Conservation (phyloP, 2,797 vertebrate genomes). For the Phylloscopus collybita region DNA sequence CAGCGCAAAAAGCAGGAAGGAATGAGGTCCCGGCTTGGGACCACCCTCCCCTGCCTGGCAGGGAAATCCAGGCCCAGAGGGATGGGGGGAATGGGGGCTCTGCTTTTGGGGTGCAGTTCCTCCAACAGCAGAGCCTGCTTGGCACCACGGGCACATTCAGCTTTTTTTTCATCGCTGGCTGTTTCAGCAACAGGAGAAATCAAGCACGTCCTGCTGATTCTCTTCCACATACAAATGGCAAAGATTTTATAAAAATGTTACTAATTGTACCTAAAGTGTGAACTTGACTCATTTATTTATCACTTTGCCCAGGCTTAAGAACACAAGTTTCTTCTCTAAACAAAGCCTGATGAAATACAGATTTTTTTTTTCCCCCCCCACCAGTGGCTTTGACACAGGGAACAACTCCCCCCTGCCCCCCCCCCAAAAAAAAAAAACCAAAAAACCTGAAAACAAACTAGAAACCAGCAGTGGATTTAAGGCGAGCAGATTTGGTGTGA, state of each 20-base stretch:
- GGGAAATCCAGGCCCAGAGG: rapidly evolving
- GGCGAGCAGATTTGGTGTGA: slow-evolving; percentile 83
- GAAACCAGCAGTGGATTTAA: slow-evolving; percentile 86
- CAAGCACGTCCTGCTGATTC: background rate
- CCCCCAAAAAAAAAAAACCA: background rate
- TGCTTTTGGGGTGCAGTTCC: background rate
- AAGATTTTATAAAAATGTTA: background rate
- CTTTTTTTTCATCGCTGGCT: background rate
- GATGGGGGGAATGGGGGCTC: rapidly evolving
- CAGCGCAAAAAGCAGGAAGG: background rate
- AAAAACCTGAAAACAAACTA: slow-evolving; percentile 77
- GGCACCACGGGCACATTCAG: background rate
- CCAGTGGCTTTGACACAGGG: background rate
- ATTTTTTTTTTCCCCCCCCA: background rate
- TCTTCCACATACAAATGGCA: background rate
- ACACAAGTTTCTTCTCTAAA: slow-evolving; percentile 61
- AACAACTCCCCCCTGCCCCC: slow-evolving; percentile 66
- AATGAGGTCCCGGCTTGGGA: background rate
- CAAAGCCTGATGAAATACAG: slow-evolving; percentile 42
- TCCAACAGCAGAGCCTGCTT: background rate
- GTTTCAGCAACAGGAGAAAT: background rate
- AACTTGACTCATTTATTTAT: slow-evolving; percentile 1
- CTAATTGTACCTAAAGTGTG: slow-evolving; percentile 44
- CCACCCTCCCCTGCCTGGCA: background rate
- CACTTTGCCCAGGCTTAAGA: slow-evolving; percentile 70